These are phyloP conservation scores for Torymus texanus DNA, from an alignment of 2,888 invertebrate genomes.

Conservation along the genomic window DNA sequence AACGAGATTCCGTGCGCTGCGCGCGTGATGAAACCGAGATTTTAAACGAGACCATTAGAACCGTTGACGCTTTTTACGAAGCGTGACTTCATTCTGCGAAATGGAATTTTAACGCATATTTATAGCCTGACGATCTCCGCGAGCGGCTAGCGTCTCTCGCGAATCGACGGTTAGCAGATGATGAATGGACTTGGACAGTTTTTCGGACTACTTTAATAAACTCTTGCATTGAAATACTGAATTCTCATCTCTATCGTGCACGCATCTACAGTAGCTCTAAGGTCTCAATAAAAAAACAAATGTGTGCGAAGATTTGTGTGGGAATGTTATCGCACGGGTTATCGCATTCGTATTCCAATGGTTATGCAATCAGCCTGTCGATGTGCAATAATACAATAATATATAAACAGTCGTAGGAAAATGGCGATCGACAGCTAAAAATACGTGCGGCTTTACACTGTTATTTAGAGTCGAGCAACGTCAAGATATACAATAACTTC, in stretches of 20 bases:
- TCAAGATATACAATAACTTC: background rate
- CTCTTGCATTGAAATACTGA: background rate
- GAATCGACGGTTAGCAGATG: conserved; percentile 19
- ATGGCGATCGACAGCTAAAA: too few species aligned
- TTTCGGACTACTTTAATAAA: conserved; percentile 3
- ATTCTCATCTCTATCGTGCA: background rate
- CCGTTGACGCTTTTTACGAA: conserved; percentile 11
- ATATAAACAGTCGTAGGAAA: too few species aligned
- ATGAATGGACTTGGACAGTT: background rate
- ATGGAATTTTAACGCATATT: conserved; percentile 41
- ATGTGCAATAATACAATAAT: too few species aligned
- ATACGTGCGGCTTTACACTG: too few species aligned
- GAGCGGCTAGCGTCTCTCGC: background rate
- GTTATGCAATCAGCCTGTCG: too few species aligned
- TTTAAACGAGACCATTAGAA: conserved; percentile 9
- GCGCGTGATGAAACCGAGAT: conserved; percentile 8
- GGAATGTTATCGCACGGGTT: too few species aligned
- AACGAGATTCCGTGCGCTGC: background rate
- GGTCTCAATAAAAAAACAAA: too few species aligned
- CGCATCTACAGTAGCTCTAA: too few species aligned
- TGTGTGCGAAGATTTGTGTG: too few species aligned
- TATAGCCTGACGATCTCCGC: conserved; percentile 28
- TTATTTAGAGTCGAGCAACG: background rate
- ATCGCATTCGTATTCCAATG: too few species aligned
- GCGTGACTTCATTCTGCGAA: conserved; percentile 29